Evolutionary conservation across 2,888 invertebrate genomes (phyloP).

Genomic region (Drosophila emarginata): DNA sequence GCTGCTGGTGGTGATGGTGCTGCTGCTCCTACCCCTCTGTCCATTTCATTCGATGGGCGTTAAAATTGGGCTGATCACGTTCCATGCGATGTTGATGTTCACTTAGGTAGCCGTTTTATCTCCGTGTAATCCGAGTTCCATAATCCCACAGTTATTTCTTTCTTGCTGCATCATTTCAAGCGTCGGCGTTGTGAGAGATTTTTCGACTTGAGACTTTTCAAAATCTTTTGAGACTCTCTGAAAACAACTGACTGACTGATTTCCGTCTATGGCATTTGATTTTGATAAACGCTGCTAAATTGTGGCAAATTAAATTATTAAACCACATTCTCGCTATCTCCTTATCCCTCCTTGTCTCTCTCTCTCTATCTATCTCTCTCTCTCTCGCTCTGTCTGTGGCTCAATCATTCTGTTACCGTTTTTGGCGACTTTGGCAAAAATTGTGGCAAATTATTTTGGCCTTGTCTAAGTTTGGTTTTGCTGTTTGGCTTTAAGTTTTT

Average conservation of each 20-base stretch:
- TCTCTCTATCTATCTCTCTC: slow-evolving; percentile 46
- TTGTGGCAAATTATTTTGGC: slow-evolving; percentile 77
- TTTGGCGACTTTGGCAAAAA: slow-evolving; percentile 66
- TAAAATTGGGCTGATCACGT: slow-evolving; percentile 81
- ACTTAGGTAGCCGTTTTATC: slow-evolving; percentile 74
- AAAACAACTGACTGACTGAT: slow-evolving; percentile 43
- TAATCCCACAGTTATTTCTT: slow-evolving; percentile 43
- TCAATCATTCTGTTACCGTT: slow-evolving; percentile 21
- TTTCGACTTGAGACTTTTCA: too few relatives aligned
- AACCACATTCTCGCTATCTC: slow-evolving; percentile 72
- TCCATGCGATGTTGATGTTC: slow-evolving; percentile 64
- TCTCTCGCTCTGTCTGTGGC: slow-evolving; percentile 31
- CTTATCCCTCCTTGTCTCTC: too few relatives aligned
- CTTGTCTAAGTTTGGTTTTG: slow-evolving; percentile 73
- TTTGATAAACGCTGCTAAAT: slow-evolving; percentile 81
- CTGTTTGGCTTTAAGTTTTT: slow-evolving; percentile 34
- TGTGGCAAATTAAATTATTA: slow-evolving; percentile 82
- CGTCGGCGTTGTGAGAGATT: slow-evolving; percentile 34
- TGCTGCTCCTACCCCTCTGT: slow-evolving; percentile 64
- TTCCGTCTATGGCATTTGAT: slow-evolving; percentile 50
- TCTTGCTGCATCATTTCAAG: slow-evolving; percentile 37
- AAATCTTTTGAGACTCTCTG: slow-evolving; percentile 17
- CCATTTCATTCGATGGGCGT: slow-evolving; percentile 78
- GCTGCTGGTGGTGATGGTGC: slow-evolving; percentile 57
- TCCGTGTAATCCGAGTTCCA: slow-evolving; percentile 67